phyloP scores from a whole-genome alignment of 1,140 invertebrate genomes.

The Bursaphelenchus mucronatus region DNA sequence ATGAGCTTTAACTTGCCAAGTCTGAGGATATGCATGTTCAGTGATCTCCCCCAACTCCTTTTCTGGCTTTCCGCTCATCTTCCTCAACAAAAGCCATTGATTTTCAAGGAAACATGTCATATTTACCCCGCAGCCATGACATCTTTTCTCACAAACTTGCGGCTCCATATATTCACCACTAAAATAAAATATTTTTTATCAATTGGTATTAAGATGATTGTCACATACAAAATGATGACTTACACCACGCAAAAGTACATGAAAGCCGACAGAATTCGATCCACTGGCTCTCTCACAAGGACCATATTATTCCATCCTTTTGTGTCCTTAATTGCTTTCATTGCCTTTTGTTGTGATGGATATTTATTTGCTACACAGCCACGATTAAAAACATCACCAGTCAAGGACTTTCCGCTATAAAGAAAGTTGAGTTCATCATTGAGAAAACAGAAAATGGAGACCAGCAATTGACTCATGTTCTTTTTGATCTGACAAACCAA shows the following conservation, averaged over 20 bases:
- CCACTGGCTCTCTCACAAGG: slow-evolving; percentile 10
- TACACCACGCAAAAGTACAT: slow-evolving; percentile 1
- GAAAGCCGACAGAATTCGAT: slow-evolving; percentile 2
- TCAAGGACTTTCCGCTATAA: slow-evolving; percentile 4
- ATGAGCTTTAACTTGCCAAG: neutral
- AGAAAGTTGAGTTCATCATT: slow-evolving; percentile 16
- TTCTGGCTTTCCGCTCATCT: slow-evolving; percentile 3
- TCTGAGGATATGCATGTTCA: slow-evolving; percentile 14
- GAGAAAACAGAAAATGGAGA: slow-evolving; percentile 16
- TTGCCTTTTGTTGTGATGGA: neutral
- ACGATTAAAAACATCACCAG: slow-evolving; percentile 7
- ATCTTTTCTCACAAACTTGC: neutral
- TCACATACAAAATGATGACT: neutral
- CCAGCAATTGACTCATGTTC: slow-evolving; percentile 13
- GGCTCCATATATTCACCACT: no score
- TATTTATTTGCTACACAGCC: neutral
- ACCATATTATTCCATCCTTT: slow-evolving; percentile 9
- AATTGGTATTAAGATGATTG: no score
- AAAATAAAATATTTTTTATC: no score
- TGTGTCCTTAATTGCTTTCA: neutral
- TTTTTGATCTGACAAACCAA: slow-evolving; percentile 9
- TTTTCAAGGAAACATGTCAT: slow-evolving; percentile 6
- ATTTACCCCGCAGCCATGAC: slow-evolving; percentile 9
- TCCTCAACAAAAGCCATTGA: slow-evolving; percentile 1
- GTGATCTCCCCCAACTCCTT: neutral